These are phyloP conservation scores for Siderastrea radians DNA, from an alignment of 92 coral and sea anemone genomes.

Conservation along the genomic window DNA sequence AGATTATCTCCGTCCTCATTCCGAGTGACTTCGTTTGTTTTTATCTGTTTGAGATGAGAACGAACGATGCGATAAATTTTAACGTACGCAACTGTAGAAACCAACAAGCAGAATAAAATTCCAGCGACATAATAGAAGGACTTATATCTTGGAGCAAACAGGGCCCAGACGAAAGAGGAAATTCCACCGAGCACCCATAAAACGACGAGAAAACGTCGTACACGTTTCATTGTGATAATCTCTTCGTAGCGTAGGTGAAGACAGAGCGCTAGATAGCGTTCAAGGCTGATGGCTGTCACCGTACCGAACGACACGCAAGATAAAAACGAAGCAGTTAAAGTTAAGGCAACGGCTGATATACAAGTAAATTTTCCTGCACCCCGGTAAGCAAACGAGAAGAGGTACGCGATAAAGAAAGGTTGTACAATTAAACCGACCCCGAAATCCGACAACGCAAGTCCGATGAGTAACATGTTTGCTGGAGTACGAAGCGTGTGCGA, in stretches of 20 bases:
- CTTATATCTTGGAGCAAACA: constrained; percentile 18
- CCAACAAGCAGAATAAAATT: constrained; percentile 14
- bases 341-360: not conserved
- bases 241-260: constrained; percentile 45
- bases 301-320: constrained; percentile 30
- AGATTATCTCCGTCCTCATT: not conserved
- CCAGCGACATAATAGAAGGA: constrained; percentile 4
- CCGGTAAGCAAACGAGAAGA: constrained; percentile 5
- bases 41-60: constrained; percentile 25
- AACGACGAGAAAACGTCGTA: constrained; percentile 24
- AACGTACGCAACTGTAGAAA: constrained; percentile 32
- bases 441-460: constrained; percentile 40
- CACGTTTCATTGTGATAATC: constrained; percentile 28
- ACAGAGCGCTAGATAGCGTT: constrained; percentile 37
- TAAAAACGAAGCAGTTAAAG: not conserved
- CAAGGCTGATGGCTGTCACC: constrained; percentile 46
- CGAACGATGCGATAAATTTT: constrained; percentile 29
- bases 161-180: constrained; percentile 21
- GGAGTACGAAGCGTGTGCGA: constrained; percentile 26
- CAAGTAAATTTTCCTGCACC: constrained; percentile 9
- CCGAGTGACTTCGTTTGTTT: not conserved
- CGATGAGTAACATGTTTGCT: constrained; percentile 26
- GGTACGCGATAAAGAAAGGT: constrained; percentile 21
- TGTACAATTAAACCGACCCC: constrained; percentile 38
- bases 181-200: constrained; percentile 31